phyloP scores from a whole-genome alignment of 2,888 invertebrate genomes.

The Drosophila acutilabella region DNA sequence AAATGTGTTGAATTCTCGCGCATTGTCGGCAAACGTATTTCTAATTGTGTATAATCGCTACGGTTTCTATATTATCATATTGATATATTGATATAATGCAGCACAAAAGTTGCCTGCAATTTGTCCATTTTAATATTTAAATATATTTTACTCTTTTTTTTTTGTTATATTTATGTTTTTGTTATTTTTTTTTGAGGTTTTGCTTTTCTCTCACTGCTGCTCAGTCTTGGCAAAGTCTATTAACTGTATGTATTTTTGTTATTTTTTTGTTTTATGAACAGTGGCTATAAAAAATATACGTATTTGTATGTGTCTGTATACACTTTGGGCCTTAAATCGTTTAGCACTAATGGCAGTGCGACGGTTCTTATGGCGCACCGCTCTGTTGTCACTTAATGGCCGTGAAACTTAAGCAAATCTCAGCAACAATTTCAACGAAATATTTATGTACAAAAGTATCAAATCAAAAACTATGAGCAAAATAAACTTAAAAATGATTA shows the following conservation, averaged over 20 bases:
- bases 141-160: conserved; percentile 10
- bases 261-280: conserved; percentile 54
- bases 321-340: conserved; percentile 55
- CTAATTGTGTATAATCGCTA: conserved; percentile 42
- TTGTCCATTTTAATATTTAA: conserved; percentile 20
- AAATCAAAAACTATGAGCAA: conserved; percentile 24
- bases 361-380: conserved; percentile 61
- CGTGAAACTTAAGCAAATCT: conserved; percentile 49
- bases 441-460: conserved; percentile 63
- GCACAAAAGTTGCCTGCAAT: conserved; percentile 40
- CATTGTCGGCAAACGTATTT: conserved; percentile 38
- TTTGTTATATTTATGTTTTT: conserved; percentile 10
- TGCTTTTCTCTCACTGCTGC: conserved; percentile 63
- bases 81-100: conserved; percentile 50
- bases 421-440: conserved; percentile 63
- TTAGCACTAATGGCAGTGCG: conserved; percentile 72
- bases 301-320: conserved; percentile 37
- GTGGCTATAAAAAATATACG: conserved; percentile 68
- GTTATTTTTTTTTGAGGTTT: conserved; percentile 14
- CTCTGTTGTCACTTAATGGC: conserved; percentile 29
- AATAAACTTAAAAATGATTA: conserved; percentile 27
- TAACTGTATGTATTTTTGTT: conserved; percentile 49
- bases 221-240: conserved; percentile 79
- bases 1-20: conserved; percentile 28
- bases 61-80: conserved; percentile 32